These are phyloP conservation scores for Hephaestus fuliginosus DNA, from an alignment of 2,797 vertebrate genomes.

Conservation along the genomic window DNA sequence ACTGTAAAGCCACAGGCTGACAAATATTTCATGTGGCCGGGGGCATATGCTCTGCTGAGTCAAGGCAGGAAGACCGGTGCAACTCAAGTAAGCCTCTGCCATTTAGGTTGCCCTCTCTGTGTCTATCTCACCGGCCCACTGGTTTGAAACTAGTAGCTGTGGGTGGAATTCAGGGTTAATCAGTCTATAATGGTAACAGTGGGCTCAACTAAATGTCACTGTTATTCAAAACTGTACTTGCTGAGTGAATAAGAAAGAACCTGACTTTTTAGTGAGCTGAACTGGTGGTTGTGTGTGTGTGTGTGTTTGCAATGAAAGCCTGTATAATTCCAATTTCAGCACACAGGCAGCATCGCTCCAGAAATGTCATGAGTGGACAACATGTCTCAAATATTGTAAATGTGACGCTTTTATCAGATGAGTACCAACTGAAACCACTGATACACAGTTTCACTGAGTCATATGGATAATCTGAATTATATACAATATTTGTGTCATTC, in stretches of 20 bases:
- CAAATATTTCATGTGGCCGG: slow-evolving; percentile 81
- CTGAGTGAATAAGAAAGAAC: slow-evolving; percentile 26
- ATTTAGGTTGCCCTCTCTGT: slow-evolving; percentile 69
- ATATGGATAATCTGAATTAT: slow-evolving; percentile 18
- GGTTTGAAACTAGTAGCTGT: slow-evolving; percentile 73
- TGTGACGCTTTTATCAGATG: slow-evolving; percentile 3
- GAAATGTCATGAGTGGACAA: background rate
- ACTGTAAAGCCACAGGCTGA: slow-evolving; percentile 79
- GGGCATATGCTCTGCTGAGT: slow-evolving; percentile 79
- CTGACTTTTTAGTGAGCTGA: slow-evolving; percentile 14
- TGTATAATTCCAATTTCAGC: background rate
- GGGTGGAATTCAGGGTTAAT: slow-evolving; percentile 70
- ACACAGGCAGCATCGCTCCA: background rate
- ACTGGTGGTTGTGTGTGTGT: background rate
- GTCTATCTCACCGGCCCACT: slow-evolving; percentile 77
- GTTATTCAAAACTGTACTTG: slow-evolving; percentile 33
- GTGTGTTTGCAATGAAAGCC: background rate
- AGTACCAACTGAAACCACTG: background rate
- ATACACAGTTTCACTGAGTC: slow-evolving; percentile 41
- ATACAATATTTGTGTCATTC: slow-evolving; percentile 5
- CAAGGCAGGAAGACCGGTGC: slow-evolving; percentile 73
- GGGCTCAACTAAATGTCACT: slow-evolving; percentile 60
- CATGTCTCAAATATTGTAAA: slow-evolving; percentile 3
- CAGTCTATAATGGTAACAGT: slow-evolving; percentile 75
- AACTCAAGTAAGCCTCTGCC: slow-evolving; percentile 65